Evolutionary conservation across 2,888 invertebrate species (phyloP), one percentile per base, ranked within the genome.

Genomic region (Monochamus alternatus): DNA sequence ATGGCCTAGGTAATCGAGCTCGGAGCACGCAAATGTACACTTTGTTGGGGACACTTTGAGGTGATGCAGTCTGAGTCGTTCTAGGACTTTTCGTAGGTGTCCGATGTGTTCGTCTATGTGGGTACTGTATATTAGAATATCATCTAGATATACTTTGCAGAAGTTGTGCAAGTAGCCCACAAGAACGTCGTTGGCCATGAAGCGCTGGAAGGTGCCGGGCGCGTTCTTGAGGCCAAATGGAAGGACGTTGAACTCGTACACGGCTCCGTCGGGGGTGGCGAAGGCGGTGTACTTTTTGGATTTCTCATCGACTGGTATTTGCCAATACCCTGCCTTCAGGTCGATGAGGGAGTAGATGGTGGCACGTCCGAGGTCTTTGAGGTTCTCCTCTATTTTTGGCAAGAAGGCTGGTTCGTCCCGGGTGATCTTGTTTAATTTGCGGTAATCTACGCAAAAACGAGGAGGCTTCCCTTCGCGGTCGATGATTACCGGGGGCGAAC

Each of bases 91-190:
- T 32, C 43, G 31, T 7, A 70, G n/a, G 7, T 55, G 67, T 3
- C 5, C 4, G 12, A 30, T 5, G 14, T 55, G 67, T 12, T 44
- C n/a, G 1, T 38, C 8, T 10, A 14, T 2, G 22, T 10, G 44
- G 4, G 2, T 5, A 14, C 64, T 64, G 14, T 64, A 80, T 0
- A 81, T 71, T 0, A 85, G 82, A 1, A 86, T 83, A 64, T 86
- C 85, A 47, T 86, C 85, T 3, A 86, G 68, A 67, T 86, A 86
- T 0, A 82, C 84, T 0, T 80, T 38, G 43, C 80, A 79, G 65
- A 73, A 81, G 0, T 79, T 22, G 9, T 77, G 72, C 8, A 78
- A 3, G 47, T 51, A 73, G 2, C 68, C 69, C 8, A 64, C 74
- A 51, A 38, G 0, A 0, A 38, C 38, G 4, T 38, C 38, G 4